Evolutionary conservation across 2,888 invertebrate genomes (phyloP).

Genomic region (Erpobdella octoculata): DNA sequence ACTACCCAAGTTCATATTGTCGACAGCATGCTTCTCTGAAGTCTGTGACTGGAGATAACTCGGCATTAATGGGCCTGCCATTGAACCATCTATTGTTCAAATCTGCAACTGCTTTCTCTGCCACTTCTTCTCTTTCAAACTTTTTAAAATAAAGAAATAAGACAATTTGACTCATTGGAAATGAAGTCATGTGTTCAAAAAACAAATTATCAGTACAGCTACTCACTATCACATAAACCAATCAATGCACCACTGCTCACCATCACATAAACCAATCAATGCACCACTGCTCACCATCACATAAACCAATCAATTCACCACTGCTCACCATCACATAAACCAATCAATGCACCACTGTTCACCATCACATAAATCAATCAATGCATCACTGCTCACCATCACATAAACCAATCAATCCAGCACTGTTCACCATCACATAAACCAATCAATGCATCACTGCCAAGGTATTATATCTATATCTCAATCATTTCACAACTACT

Average conservation of each 20-base stretch:
- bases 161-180: not conserved
- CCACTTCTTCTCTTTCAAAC: constrained; percentile 94
- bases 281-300: no score
- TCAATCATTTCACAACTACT: constrained; percentile 29
- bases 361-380: not conserved
- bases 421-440: constrained; percentile 75
- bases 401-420: constrained; percentile 67
- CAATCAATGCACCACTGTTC: no score
- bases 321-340: constrained; percentile 84
- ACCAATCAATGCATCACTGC: no score
- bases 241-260: constrained; percentile 53
- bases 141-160: constrained; percentile 44
- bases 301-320: not conserved
- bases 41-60: constrained; percentile 95
- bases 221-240: no score
- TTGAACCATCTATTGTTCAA: constrained; percentile 98
- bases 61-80: constrained; percentile 92
- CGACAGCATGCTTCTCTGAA: constrained; percentile 98
- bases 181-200: not conserved
- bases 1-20: constrained; percentile 96
- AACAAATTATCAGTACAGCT: no score
- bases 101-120: constrained; percentile 91
- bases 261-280: constrained; percentile 98
- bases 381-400: constrained; percentile 61
- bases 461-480: no score